Conservation (phyloP, 2,888 invertebrate species). For the Limnephilus auricula region DNA sequence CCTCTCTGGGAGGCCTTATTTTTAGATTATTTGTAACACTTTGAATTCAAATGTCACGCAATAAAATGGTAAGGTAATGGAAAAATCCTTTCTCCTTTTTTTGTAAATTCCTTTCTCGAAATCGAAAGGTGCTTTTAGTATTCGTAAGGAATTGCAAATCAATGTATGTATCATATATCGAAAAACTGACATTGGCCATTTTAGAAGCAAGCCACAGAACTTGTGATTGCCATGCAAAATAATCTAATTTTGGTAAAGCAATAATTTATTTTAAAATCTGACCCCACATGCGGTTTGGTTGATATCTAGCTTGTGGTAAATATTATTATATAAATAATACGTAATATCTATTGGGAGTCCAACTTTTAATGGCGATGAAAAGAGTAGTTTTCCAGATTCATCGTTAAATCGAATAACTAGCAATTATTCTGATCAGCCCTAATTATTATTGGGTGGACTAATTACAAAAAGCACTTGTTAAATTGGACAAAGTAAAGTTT, state of each 20-base stretch:
- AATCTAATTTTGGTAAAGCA: not conserved
- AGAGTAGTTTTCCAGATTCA: not conserved
- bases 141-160: no score
- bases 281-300: not conserved
- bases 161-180: no score
- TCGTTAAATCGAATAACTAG: not conserved
- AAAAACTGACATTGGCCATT: no score
- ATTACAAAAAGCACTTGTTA: not conserved
- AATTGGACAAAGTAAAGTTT: not conserved
- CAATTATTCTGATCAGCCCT: not conserved
- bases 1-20: no score
- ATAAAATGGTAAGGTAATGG: no score
- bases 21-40: no score
- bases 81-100: no score
- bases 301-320: not conserved
- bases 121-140: no score
- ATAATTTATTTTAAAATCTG: not conserved
- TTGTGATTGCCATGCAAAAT: not conserved
- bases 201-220: no score
- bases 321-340: not conserved
- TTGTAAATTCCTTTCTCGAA: no score
- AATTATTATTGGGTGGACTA: not conserved
- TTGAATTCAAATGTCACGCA: no score
- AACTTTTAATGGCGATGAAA: not conserved
- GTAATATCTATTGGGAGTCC: no score